Base-by-base conservation (phyloP, 2,113 vertebrate genomes). In the Tichodroma muraria region DNA sequence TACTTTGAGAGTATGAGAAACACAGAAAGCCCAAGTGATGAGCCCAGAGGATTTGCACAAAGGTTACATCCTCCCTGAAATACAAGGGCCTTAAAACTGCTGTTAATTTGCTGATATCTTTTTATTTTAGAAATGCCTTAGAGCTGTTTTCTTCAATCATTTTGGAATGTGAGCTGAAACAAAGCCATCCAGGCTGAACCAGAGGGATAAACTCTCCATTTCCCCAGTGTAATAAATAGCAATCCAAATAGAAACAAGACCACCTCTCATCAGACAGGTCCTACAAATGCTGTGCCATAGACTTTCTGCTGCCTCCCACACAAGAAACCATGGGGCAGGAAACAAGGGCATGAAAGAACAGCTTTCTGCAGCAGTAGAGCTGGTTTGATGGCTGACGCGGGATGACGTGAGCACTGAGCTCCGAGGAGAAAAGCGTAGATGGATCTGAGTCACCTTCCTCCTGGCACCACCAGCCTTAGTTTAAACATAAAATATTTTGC, bases 391-490 rank as follows among this genome's bases (percentile, higher is more conserved):
- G 56, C 69, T 94, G 92, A 94, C 9, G 31, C 72, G 88, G 94
- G 88, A 64, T 95, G 90, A 95, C 0, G 64, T 2, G 7, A 85
- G 72, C 63, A 28, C 3, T 45, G 8, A 80, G 85, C 63, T 88
- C 79, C 2, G 6, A 93, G 63, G n/a, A 85, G 44, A 35, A 49
- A 77, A 56, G 7, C 3, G 35, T 27, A 8, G 59, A 38, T 57
- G 54, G 24, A 27, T 82, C 85, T 96, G 95, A 94, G 82, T 96
- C 95, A 96, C 82, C 54, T 73, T 91, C 68, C 75, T 82, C 75
- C 66, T 4, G 5, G 79, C 64, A 78, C 47, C 42, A 75, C 25
- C 68, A 88, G 75, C 45, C 40, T 88, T 4, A 30, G 15, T 20
- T 85, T 35, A 72, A 80, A 73, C 23, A 38, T 10, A 24, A 77